Evolutionary conservation across 2,113 vertebrate species (phyloP).

Genomic region (Geococcyx californianus): DNA sequence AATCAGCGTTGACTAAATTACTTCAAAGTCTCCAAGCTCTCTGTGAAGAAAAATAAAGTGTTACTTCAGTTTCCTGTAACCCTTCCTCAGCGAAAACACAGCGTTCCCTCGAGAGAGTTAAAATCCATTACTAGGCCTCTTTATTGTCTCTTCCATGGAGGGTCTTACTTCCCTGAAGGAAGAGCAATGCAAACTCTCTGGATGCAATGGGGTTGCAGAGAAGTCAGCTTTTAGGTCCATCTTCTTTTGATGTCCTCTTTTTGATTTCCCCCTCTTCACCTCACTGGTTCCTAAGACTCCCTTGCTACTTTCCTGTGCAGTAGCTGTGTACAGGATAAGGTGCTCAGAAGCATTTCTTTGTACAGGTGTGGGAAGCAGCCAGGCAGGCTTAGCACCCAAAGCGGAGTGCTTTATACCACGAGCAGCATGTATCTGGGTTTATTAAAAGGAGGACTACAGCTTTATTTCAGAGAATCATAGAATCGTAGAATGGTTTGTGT

Average conservation of each 20-base stretch:
- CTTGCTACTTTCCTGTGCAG: not conserved
- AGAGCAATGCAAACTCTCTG: not conserved
- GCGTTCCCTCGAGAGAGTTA: constrained; percentile 71
- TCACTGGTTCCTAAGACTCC: not conserved
- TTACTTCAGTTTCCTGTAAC: constrained; percentile 79
- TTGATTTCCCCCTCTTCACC: not conserved
- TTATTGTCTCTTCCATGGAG: constrained; percentile 31
- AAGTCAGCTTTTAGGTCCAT: not conserved
- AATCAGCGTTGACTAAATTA: constrained; percentile 62
- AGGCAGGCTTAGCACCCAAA: not conserved
- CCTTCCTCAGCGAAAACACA: constrained; percentile 72
- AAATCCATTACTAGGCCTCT: constrained; percentile 62
- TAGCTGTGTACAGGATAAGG: rapidly evolving
- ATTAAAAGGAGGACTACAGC: not conserved
- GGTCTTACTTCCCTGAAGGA: not conserved
- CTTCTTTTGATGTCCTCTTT: not conserved
- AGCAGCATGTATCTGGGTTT: not conserved
- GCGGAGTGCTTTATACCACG: not conserved
- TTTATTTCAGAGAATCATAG: too few species aligned
- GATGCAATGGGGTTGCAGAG: not conserved
- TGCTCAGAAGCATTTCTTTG: not conserved
- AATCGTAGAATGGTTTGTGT: too few species aligned
- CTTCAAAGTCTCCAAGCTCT: constrained; percentile 51
- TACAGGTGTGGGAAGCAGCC: not conserved
- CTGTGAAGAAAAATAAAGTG: constrained; percentile 79